Evolutionary conservation across 2,113 vertebrate genomes (phyloP), one percentile per base, ranked within the genome.

Genomic region (Cariama cristata): DNA sequence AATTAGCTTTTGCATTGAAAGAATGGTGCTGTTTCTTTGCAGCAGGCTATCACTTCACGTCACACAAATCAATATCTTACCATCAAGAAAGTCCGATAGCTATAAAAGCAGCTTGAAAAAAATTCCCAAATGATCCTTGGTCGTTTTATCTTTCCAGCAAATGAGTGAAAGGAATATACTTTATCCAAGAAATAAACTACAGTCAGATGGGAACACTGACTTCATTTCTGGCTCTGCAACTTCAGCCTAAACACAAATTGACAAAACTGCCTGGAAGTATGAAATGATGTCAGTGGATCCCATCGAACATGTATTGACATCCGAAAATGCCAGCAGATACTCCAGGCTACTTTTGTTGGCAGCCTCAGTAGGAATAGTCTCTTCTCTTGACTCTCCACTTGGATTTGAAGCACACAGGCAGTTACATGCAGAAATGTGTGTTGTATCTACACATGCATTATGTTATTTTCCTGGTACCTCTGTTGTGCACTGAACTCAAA

Each of bases 1-100:
- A 94, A 81, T 90, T 79, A 66, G 42, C n/a, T 79, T 86, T 84
- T 80, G 40, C 77, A 85, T 44, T 79, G 88, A 79, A 88, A 79
- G 49, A 73, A 90, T 69, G 40, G 33, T 33, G 60, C 60, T 86
- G 73, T 35, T 95, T 60, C 81, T 66, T 73, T 92, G 67, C 79
- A 86, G 53, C 40, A 91, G 38, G 32, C 52, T 91, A 50, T 80
- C 73, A 27, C 42, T 92, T 73, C n/a, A 11, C 38, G 47, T 66
- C 60, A 45, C 50, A 82, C 16, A 89, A 88, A 92, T 94, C 92
- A 84, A 14, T 88, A 86, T 17, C 42, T 79, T 72, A n/a, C 80
- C 56, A 95, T 55, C 52, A 77, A 49, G 49, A 95, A 86, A 94
- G 69, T 8, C 35, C 45, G 49, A 82, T 14, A 49, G 59, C 35